phyloP scores from a whole-genome alignment of 1,140 invertebrate genomes.

The Drosophila saltans region DNA sequence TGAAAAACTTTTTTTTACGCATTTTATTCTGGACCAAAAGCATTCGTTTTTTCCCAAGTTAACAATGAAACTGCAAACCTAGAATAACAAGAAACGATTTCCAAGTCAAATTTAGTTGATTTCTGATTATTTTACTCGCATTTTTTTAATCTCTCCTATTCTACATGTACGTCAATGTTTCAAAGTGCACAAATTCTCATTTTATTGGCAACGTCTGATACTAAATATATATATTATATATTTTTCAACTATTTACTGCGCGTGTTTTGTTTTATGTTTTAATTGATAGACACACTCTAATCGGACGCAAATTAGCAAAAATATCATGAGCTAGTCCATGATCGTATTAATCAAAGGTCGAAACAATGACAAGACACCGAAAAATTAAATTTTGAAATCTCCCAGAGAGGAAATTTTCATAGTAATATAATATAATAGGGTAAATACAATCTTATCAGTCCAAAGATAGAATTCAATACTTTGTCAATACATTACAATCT shows the following conservation, averaged over 20 bases:
- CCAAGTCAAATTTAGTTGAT: too few species aligned
- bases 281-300: conserved; percentile 34
- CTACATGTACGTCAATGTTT: conserved; percentile 12
- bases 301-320: conserved; percentile 27
- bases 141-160: neutral
- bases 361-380: conserved; percentile 42
- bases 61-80: too few species aligned
- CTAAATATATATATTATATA: conserved; percentile 4
- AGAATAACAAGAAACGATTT: too few species aligned
- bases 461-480: neutral
- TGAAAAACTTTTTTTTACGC: too few species aligned
- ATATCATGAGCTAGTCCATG: conserved; percentile 19
- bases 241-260: neutral
- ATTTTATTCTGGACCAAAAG: too few species aligned
- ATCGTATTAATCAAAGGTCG: conserved; percentile 31
- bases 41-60: too few species aligned
- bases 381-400: neutral
- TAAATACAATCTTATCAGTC: conserved; percentile 5
- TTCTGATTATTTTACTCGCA: too few species aligned
- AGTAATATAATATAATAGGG: neutral
- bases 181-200: conserved; percentile 9
- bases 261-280: conserved; percentile 21
- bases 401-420: conserved; percentile 2
- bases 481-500: conserved; percentile 5
- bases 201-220: conserved; percentile 10